Conservation (phyloP, 2,888 invertebrate species). For the Megamerina dolium region DNA sequence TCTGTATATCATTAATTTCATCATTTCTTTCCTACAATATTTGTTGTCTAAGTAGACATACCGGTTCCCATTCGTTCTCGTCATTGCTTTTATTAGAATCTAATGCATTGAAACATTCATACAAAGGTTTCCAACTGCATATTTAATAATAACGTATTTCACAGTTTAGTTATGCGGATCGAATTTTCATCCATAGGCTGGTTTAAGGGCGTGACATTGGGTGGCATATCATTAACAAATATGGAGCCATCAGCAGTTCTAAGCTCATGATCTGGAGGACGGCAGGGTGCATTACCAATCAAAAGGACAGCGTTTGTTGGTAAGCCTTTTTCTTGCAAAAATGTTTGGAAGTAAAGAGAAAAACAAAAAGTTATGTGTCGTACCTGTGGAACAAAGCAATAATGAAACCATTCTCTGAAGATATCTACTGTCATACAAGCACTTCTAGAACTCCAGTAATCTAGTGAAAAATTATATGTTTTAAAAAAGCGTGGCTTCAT, state of each 20-base stretch:
- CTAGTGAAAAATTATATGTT: background rate
- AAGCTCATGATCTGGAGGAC: background rate
- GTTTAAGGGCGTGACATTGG: background rate
- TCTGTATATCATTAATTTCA: no score
- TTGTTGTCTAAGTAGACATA: no score
- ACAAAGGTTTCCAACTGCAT: no score
- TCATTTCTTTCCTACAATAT: no score
- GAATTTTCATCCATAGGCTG: background rate
- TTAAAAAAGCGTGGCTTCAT: background rate
- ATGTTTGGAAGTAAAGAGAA: no score
- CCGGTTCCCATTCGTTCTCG: no score
- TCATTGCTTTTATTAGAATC: no score
- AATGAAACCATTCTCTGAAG: no score
- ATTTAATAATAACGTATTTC: no score
- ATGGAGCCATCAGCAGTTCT: background rate
- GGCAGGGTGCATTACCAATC: background rate
- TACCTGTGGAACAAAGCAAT: no score
- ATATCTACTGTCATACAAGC: background rate
- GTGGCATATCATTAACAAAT: background rate
- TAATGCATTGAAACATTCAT: no score
- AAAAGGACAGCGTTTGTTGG: background rate
- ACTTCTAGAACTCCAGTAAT: background rate
- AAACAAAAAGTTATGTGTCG: no score
- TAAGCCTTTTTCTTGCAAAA: background rate
- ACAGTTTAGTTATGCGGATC: background rate